These are phyloP conservation scores for Labeo catla DNA, from an alignment of 2,113 vertebrate species.

Conservation along the genomic window DNA sequence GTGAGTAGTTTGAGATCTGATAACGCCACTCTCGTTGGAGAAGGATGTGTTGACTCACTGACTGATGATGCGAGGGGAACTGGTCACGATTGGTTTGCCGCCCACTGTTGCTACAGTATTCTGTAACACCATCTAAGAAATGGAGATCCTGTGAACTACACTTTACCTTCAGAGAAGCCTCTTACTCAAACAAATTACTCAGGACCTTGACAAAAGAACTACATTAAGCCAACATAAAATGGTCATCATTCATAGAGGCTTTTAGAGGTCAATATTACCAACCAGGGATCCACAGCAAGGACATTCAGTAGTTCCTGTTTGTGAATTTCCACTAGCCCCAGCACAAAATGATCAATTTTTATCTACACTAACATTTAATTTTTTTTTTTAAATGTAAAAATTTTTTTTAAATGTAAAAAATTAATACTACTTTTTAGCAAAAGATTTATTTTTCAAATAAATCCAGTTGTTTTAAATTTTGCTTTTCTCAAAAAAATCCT, in stretches of 20 bases:
- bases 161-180: background rate
- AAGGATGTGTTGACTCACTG: conserved; percentile 21
- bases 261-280: background rate
- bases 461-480: too few relatives aligned
- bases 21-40: background rate
- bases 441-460: too few relatives aligned
- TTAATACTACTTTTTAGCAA: too few relatives aligned
- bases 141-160: background rate
- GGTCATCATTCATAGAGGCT: background rate
- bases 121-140: conserved; percentile 6
- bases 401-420: too few relatives aligned
- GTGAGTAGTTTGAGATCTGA: conserved; percentile 1
- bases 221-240: background rate
- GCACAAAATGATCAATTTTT: background rate
- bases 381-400: too few relatives aligned
- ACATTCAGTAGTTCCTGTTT: background rate
- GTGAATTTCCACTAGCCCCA: background rate
- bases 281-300: background rate
- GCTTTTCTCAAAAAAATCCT: too few relatives aligned
- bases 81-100: conserved; percentile 23
- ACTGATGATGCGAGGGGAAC: background rate
- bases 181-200: background rate
- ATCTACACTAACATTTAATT: background rate
- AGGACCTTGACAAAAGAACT: background rate
- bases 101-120: conserved; percentile 6